Conservation (phyloP, 2,888 invertebrate genomes). For the Cyaniris semiargus region DNA sequence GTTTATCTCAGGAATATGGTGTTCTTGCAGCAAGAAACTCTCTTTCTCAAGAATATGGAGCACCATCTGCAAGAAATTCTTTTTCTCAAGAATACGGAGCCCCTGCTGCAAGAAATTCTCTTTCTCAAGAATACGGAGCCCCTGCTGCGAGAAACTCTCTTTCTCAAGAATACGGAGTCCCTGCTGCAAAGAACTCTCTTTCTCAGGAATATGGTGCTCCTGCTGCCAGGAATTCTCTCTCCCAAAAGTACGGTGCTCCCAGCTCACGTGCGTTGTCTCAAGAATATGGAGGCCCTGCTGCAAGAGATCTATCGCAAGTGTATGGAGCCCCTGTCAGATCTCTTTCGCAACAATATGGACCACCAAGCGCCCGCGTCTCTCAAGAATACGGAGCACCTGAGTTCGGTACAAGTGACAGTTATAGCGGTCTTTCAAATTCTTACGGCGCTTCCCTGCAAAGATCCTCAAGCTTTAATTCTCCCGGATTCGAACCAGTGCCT, state of each 20-base stretch:
- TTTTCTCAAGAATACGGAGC: conserved; percentile 53
- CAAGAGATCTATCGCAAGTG: conserved; percentile 12
- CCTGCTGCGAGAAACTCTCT: not conserved
- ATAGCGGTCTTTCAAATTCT: conserved; percentile 6
- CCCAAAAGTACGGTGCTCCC: not conserved
- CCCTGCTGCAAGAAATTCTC: not conserved
- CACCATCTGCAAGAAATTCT: conserved; percentile 49
- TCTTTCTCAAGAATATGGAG: conserved; percentile 55
- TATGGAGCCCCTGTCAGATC: conserved; percentile 32
- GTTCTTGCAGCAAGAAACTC: conserved; percentile 50
- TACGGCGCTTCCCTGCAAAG: conserved; percentile 27
- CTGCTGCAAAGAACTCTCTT: not conserved
- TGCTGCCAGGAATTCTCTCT: not conserved
- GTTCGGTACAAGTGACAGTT: not conserved
- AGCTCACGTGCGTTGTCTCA: not conserved
- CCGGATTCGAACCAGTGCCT: conserved; percentile 51
- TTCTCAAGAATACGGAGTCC: not conserved
- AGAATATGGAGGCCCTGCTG: not conserved
- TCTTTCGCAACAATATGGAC: conserved; percentile 25
- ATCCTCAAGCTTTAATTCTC: conserved; percentile 33
- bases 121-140: not conserved
- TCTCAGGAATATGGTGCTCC: not conserved
- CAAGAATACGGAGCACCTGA: not conserved
- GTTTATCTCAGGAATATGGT: conserved; percentile 47
- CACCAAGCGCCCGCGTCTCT: not conserved